Evolutionary conservation across 2,797 vertebrate genomes (phyloP).

Genomic region (Halcyon chelicuti): DNA sequence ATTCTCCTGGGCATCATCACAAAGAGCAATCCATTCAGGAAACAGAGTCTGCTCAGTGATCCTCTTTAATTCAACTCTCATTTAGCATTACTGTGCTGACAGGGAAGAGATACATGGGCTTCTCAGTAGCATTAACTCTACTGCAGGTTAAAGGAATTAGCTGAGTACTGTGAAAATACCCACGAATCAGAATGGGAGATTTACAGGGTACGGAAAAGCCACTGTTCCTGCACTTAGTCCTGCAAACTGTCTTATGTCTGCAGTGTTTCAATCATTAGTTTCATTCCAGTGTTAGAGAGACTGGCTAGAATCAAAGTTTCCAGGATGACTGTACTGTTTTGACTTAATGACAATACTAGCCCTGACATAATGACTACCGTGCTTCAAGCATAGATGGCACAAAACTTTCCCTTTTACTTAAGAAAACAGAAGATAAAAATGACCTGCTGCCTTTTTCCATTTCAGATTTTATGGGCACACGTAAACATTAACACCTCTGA

Average conservation of each 20-base stretch:
- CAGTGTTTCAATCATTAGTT: conserved; percentile 9
- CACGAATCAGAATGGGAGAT: background rate
- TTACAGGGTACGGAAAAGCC: background rate
- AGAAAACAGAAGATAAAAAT: conserved; percentile 28
- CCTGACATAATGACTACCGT: background rate
- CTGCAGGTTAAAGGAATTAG: background rate
- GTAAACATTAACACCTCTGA: background rate
- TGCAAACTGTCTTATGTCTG: background rate
- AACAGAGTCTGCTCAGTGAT: background rate
- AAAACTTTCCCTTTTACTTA: background rate
- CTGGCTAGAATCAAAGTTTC: conserved; percentile 17
- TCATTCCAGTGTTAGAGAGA: background rate
- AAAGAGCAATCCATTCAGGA: background rate
- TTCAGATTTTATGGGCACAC: background rate
- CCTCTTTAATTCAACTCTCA: background rate
- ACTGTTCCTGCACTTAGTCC: background rate
- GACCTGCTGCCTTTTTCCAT: background rate
- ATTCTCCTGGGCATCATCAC: rapidly evolving
- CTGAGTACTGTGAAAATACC: background rate
- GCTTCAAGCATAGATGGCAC: background rate
- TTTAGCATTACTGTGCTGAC: background rate
- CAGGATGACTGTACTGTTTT: background rate
- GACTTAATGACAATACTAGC: conserved; percentile 24
- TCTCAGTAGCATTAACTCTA: background rate
- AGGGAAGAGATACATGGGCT: background rate